Evolutionary conservation across 2,113 vertebrate species (phyloP), one percentile per base, ranked within the genome.

Genomic region (Coregonus clupeaformis): DNA sequence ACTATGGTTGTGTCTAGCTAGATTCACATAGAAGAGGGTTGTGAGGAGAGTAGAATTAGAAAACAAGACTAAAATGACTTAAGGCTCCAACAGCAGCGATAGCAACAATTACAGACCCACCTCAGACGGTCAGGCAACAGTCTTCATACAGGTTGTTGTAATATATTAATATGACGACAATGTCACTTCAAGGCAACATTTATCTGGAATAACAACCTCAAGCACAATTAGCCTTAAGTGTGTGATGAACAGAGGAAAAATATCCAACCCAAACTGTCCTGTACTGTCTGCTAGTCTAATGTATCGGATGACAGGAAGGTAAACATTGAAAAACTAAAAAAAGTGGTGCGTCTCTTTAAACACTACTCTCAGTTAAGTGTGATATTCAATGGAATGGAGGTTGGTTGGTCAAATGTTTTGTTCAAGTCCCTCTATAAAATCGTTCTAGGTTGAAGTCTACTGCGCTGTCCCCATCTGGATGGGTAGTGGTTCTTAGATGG

Each of bases 91-190:
- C 88, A 85, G 91, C 91, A 94, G 90, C 91, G 36, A 91, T 85
- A 91, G 85, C 63, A 62, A 72, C 83, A 82, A 92, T 91, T 87
- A 91, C 91, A 87, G 79, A 91, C 87, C 90, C 90, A 82, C 81
- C 74, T 93, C 92, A 91, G 92, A 93, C 87, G 82, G 62, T 93
- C 92, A 91, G 92, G 92, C 87, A 83, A 65, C 24, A 76, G 92
- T 91, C 92, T 87, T 94, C 92, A 92, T 93, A 84, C 84, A 89
- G 91, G 91, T 88, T 85, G 79, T 52, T 66, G 78, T 88, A 85
- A 91, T 86, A 79, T 82, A 72, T 80, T 45, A 49, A 82, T 83
- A 72, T 84, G 75, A 86, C 91, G 87, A 89, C 82, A 89, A 86
- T 90, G 86, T 89, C 84, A 89, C 84, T 89, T 91, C 76, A 91